Evolutionary conservation across 1,140 invertebrate species (phyloP), one percentile per base, ranked within the genome.

Genomic region (Brachionus asplanchnoidis): DNA sequence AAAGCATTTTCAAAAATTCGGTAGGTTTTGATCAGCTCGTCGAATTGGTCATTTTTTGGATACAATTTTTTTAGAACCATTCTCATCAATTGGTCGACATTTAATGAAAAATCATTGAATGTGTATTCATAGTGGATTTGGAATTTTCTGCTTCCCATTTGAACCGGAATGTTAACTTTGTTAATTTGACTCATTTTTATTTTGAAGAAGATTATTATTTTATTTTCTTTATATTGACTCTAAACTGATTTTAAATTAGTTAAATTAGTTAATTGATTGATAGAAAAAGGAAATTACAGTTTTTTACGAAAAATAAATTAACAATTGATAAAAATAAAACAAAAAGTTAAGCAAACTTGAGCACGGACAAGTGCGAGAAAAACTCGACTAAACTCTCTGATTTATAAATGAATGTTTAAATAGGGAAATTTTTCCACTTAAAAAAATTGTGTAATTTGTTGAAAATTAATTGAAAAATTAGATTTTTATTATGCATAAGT

Each of bases 131-230:
- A 40, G n/a, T 73, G 40, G 17, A 73, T 73, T 73, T 73, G 32
- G 20, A 73, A 17, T 73, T 40, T 36, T 42, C 20, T 73, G 36
- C 68, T 73, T n/a, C 68, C 68, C 68, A 73, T 73, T 73, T 73
- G 32, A 11, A 73, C 36, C 12, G 68, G 32, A 23, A 73, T 73
- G 32, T n/a, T 42, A 42, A 20, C n/a, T 73, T 42, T 73, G 28
- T 73, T 40, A 5, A 73, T 73, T 42, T 73, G 36, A 42, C 68
- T 73, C 68, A 73, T 73, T 73, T 44, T 42, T 60, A 60, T 8
- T 26, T 60, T 60, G n/a, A n/a, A 6, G 3, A 14, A n/a, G n/a
- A 53, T 12, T 0, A 53, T 17, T 17, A 17, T 53, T 53, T 50
- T 53, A 28, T 36, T 36, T 36, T 36, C 32, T 53, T 53, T 53